phyloP scores from a whole-genome alignment of 2,888 invertebrate species.

The Drosophila melanocephala region DNA sequence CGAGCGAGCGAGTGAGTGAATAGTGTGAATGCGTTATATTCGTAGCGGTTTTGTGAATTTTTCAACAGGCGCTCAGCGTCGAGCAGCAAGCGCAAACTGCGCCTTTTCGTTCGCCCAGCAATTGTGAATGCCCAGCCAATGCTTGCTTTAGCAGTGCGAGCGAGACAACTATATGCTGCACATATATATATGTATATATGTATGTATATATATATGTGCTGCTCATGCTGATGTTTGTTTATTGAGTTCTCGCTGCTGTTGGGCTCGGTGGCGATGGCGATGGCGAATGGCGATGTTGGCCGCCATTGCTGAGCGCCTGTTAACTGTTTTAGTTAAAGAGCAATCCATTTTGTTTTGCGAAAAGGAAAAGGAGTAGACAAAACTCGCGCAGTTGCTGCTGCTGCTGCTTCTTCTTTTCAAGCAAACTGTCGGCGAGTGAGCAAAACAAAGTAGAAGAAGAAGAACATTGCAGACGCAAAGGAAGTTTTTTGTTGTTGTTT shows the following conservation, averaged over 20 bases:
- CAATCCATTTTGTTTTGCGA: conserved; percentile 85
- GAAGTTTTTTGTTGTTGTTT: not conserved
- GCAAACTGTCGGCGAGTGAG: conserved; percentile 25
- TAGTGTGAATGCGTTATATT: conserved; percentile 78
- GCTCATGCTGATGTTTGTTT: conserved; percentile 26
- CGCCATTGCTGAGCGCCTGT: conserved; percentile 69
- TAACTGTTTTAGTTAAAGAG: conserved; percentile 86
- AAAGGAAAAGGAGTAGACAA: conserved; percentile 71
- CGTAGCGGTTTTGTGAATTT: conserved; percentile 85
- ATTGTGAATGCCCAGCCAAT: conserved; percentile 45
- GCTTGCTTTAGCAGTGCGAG: conserved; percentile 29
- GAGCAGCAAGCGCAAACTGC: not conserved
- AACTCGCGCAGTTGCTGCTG: conserved; percentile 26
- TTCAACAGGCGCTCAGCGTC: conserved; percentile 75
- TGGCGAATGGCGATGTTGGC: conserved; percentile 20
- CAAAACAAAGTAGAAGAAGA: not conserved
- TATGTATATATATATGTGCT: not conserved
- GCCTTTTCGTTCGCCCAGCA: conserved; percentile 34
- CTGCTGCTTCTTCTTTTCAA: conserved; percentile 1
- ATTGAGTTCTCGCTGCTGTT: conserved; percentile 41
- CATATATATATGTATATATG: conserved; percentile 15
- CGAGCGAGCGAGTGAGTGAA: conserved; percentile 71
- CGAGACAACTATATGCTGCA: conserved; percentile 41
- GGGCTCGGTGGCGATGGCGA: conserved; percentile 9
- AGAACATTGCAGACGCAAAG: not conserved